Conservation (phyloP, 2,113 vertebrate genomes). For the Laticauda colubrina region DNA sequence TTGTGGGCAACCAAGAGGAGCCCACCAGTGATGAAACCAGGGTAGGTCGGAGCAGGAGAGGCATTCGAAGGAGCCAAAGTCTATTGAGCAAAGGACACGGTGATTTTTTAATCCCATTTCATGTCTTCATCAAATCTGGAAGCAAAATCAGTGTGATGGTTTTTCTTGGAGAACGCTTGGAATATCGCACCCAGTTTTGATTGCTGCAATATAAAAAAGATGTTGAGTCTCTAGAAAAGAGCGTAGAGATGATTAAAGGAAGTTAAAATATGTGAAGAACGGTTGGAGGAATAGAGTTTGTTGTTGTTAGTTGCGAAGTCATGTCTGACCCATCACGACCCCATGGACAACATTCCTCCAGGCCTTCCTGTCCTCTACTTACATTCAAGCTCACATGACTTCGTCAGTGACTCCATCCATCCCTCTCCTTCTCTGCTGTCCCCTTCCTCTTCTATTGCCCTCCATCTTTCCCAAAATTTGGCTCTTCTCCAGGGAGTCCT, state of each 20-base stretch:
- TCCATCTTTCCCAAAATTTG: no score
- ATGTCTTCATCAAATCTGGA: background rate
- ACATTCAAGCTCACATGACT: no score
- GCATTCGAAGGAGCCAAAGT: background rate
- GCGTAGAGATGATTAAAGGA: background rate
- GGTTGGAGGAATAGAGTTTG: background rate
- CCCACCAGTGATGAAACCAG: conserved; percentile 22
- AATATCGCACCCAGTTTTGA: background rate
- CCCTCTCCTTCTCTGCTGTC: no score
- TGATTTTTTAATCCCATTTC: background rate
- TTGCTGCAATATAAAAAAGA: background rate
- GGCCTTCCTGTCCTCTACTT: no score
- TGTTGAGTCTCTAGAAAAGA: background rate
- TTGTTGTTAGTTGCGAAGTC: no score
- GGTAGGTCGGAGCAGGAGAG: background rate
- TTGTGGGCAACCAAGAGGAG: conserved; percentile 6
- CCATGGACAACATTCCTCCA: no score
- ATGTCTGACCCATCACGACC: no score
- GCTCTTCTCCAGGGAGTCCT: no score
- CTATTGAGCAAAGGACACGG: background rate
- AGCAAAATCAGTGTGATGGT: background rate
- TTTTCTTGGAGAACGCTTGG: background rate
- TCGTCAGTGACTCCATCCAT: no score
- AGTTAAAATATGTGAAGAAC: background rate
- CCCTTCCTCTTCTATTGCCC: no score